These are phyloP conservation scores for Halcyon badia DNA, from an alignment of 2,797 vertebrate species.

Conservation along the genomic window DNA sequence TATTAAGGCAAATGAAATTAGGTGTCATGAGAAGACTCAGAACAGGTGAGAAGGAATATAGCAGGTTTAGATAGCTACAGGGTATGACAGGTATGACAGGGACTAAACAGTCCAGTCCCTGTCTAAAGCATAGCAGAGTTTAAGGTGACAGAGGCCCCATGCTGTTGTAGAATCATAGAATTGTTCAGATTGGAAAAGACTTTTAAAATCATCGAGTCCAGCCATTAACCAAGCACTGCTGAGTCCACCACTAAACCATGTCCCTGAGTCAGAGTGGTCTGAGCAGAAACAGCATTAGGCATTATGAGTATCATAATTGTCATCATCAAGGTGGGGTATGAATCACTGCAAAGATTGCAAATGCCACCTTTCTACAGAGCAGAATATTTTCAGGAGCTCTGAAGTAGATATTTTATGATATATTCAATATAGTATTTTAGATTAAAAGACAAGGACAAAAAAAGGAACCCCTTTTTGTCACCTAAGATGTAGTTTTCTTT, in stretches of 20 bases:
- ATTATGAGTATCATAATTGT: neutral
- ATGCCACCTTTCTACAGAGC: neutral
- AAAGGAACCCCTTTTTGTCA: neutral
- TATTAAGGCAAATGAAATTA: neutral
- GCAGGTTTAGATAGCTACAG: neutral
- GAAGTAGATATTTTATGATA: neutral
- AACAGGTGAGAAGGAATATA: neutral
- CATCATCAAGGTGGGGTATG: neutral
- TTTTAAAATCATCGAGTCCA: neutral
- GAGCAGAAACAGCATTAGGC: neutral
- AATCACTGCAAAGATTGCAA: neutral
- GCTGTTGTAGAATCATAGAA: neutral
- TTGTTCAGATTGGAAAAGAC: neutral
- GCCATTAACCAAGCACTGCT: neutral
- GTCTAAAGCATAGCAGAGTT: neutral
- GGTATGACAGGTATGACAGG: neutral
- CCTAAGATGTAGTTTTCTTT: neutral
- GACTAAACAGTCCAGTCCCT: neutral
- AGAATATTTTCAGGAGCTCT: neutral
- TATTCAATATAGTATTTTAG: neutral
- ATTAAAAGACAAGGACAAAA: neutral
- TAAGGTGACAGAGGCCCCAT: accelerated
- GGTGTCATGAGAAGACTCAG: neutral
- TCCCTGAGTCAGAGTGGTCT: neutral
- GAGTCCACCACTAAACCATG: neutral